phyloP scores from a whole-genome alignment of 1,140 invertebrate genomes.

The Phymorhynchus buccinoides region DNA sequence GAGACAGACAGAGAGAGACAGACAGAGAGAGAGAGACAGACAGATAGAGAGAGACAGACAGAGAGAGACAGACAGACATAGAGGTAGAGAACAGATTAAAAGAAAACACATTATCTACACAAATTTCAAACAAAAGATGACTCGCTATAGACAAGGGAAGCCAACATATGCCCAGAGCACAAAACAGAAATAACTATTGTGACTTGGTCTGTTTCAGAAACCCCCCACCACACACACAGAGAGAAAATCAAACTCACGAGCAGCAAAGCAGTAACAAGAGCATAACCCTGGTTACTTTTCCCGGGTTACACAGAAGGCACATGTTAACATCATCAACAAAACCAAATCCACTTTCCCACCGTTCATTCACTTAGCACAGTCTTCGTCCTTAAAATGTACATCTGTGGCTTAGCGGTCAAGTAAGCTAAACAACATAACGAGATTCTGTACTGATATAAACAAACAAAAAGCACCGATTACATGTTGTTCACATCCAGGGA shows the following conservation, averaged over 20 bases:
- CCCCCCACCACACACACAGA: no score
- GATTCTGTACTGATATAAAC: neutral
- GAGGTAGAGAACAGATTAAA: neutral
- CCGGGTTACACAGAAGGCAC: neutral
- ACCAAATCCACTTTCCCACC: no score
- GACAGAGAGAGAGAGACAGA: conserved; percentile 14
- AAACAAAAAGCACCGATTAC: conserved; percentile 1
- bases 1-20: conserved; percentile 31
- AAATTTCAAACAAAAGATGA: no score
- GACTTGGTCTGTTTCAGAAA: no score
- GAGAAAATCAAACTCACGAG: no score
- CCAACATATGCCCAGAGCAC: no score
- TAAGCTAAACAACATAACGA: neutral
- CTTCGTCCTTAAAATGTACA: neutral
- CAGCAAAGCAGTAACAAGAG: no score
- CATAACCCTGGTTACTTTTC: no score
- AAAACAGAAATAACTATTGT: no score
- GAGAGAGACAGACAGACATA: conserved; percentile 25
- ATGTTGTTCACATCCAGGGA: neutral
- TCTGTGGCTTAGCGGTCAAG: neutral
- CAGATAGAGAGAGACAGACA: conserved; percentile 30
- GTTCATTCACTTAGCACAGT: neutral
- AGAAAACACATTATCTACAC: neutral
- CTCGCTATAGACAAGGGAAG: no score
- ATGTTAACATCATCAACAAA: no score